These are phyloP conservation scores for Apistogramma diplotaenia DNA, from an alignment of 2,113 vertebrate species.

Conservation along the genomic window DNA sequence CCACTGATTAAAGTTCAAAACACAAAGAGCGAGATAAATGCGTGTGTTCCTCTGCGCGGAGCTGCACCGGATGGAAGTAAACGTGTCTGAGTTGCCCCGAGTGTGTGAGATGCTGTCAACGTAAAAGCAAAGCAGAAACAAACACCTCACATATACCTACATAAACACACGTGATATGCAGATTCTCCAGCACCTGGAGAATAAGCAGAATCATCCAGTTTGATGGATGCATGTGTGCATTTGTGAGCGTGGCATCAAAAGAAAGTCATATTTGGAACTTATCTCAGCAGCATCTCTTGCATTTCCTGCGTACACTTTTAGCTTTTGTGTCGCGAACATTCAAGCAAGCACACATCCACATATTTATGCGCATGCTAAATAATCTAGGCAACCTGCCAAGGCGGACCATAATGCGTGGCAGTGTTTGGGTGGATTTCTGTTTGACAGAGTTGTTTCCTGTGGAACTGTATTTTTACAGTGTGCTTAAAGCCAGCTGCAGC, in stretches of 20 bases:
- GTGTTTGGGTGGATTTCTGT: slow-evolving; percentile 61
- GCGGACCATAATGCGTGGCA: slow-evolving; percentile 31
- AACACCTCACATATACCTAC: background rate
- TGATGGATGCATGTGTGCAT: background rate
- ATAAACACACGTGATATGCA: slow-evolving; percentile 8
- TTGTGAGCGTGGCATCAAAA: background rate
- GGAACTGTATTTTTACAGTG: slow-evolving; percentile 57
- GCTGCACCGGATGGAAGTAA: slow-evolving; percentile 7
- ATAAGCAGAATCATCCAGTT: background rate
- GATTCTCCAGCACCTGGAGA: background rate
- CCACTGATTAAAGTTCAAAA: background rate
- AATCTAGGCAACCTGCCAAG: slow-evolving; percentile 11
- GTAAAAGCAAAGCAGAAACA: background rate
- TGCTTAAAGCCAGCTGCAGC: slow-evolving; percentile 58
- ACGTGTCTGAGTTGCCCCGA: background rate
- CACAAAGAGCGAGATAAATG: background rate
- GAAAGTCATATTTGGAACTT: background rate
- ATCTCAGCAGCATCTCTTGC: background rate
- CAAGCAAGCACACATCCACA: background rate
- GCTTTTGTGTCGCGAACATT: background rate
- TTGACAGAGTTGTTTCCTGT: slow-evolving; percentile 53
- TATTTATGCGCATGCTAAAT: slow-evolving; percentile 10
- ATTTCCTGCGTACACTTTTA: background rate
- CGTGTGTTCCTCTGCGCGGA: background rate
- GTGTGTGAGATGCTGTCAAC: slow-evolving; percentile 8